Evolutionary conservation across 2,888 invertebrate species (phyloP).

Genomic region (Ophion slaviceki): DNA sequence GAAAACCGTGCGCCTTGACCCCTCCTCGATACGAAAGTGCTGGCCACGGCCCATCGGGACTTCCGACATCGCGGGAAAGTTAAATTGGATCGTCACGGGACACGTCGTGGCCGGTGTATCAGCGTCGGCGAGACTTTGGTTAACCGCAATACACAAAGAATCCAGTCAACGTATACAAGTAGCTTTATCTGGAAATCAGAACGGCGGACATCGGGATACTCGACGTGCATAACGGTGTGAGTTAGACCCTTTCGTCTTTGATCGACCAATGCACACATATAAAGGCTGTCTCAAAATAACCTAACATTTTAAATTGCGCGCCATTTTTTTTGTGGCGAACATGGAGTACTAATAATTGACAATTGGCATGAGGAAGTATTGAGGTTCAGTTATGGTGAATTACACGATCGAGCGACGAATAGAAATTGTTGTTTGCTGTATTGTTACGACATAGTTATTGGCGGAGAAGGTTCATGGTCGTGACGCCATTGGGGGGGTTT

Average conservation of each 20-base stretch:
- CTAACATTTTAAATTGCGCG: too few relatives aligned
- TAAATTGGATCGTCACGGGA: conserved; percentile 55
- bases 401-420: too few relatives aligned
- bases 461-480: too few relatives aligned
- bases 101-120: not conserved
- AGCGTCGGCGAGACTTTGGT: conserved; percentile 38
- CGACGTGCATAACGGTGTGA: not conserved
- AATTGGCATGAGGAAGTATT: too few relatives aligned
- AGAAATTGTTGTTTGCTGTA: too few relatives aligned
- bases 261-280: not conserved
- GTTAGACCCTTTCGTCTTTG: not conserved
- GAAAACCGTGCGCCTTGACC: conserved; percentile 46
- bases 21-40: conserved; percentile 25
- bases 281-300: too few relatives aligned
- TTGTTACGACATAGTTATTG: too few relatives aligned
- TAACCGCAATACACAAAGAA: conserved; percentile 43
- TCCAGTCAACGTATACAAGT: conserved; percentile 2
- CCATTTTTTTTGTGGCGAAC: too few relatives aligned
- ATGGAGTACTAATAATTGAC: too few relatives aligned
- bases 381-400: too few relatives aligned
- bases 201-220: not conserved
- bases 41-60: conserved; percentile 37
- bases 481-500: too few relatives aligned
- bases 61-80: conserved; percentile 56
- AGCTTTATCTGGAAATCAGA: not conserved